Evolutionary conservation across 2,888 invertebrate species (phyloP).

Genomic region (Troilus luridus): DNA sequence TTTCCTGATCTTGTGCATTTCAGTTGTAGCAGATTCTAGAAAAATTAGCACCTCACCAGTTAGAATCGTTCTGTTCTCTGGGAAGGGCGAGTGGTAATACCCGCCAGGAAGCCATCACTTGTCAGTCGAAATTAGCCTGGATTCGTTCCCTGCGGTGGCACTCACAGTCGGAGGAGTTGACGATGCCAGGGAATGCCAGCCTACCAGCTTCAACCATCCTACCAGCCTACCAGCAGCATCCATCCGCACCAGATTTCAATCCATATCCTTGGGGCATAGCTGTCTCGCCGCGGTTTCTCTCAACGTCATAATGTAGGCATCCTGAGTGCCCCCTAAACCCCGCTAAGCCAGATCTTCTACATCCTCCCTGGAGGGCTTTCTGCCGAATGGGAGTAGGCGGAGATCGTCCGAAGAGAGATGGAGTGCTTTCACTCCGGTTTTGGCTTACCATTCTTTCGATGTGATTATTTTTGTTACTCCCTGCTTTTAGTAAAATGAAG

Average conservation of each 20-base stretch:
- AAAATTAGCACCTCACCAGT: background rate
- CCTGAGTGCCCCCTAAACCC: slow-evolving; percentile 14
- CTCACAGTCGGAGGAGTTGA: background rate
- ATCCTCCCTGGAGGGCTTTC: background rate
- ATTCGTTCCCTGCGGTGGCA: background rate
- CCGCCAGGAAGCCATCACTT: slow-evolving; percentile 11
- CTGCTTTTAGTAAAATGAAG: slow-evolving; percentile 19
- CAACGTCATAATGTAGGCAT: slow-evolving; percentile 43
- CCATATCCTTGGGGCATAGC: slow-evolving; percentile 40
- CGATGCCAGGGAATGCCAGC: background rate
- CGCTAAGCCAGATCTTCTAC: slow-evolving; percentile 14
- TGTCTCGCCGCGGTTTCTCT: background rate
- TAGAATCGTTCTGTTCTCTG: background rate
- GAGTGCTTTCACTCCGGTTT: background rate
- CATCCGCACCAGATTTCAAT: slow-evolving; percentile 9
- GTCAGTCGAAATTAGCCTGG: slow-evolving; percentile 22
- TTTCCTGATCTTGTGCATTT: background rate
- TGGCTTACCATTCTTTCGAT: background rate
- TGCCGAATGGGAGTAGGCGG: background rate
- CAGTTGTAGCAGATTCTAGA: background rate
- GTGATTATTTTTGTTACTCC: background rate
- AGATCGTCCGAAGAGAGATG: background rate
- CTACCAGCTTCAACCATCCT: background rate
- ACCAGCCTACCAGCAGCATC: background rate
- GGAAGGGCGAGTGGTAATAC: background rate